phyloP scores from a whole-genome alignment of 2,888 invertebrate genomes.

The Periphyllus acericola region DNA sequence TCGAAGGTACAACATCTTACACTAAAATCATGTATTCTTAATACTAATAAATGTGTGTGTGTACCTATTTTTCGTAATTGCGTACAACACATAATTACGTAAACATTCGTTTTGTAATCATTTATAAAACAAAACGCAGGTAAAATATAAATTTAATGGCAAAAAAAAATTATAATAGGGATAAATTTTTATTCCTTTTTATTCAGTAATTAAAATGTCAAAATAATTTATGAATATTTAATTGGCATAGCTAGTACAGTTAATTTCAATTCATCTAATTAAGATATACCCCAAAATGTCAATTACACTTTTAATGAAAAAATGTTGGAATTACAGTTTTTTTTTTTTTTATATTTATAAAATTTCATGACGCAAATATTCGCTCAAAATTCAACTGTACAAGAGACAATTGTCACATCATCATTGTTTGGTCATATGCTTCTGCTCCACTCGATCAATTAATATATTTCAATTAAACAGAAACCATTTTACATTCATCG shows the following conservation, averaged over 20 bases:
- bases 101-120: not conserved
- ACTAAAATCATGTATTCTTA: no score
- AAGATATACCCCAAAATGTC: not conserved
- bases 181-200: not conserved
- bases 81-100: not conserved
- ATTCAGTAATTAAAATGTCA: not conserved
- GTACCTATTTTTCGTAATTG: no score
- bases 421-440: not conserved
- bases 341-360: not conserved
- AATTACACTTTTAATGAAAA: conserved; percentile 14
- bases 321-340: not conserved
- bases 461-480: conserved; percentile 41
- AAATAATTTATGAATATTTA: not conserved
- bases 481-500: conserved; percentile 25
- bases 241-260: not conserved
- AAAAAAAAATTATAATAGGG: not conserved
- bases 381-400: conserved; percentile 21
- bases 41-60: no score
- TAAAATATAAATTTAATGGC: not conserved
- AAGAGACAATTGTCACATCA: conserved; percentile 14
- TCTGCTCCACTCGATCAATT: conserved; percentile 21
- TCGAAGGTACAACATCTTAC: no score
- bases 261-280: not conserved
- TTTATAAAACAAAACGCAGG: not conserved
- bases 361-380: not conserved